phyloP scores from a whole-genome alignment of 2,113 vertebrate species.

The Delphinapterus leucas region DNA sequence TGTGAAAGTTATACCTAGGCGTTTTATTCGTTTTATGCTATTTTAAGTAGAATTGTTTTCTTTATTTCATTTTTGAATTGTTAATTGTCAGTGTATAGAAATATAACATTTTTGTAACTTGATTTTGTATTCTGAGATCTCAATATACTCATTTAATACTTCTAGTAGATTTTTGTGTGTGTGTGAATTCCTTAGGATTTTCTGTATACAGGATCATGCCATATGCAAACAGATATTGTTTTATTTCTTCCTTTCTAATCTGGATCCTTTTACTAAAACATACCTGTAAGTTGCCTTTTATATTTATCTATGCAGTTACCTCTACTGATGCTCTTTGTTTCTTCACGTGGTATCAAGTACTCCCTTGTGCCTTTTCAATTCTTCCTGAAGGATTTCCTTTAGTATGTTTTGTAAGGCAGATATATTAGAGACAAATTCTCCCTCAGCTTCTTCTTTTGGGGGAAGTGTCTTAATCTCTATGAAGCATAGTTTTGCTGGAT shows the following conservation, averaged over 20 bases:
- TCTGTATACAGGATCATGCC: background rate
- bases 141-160: background rate
- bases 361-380: background rate
- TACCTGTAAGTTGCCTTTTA: background rate
- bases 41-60: background rate
- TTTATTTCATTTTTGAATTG: background rate
- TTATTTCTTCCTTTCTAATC: background rate
- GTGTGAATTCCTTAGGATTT: background rate
- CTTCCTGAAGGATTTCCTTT: background rate
- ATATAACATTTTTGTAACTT: background rate
- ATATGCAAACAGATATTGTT: background rate
- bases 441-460: background rate
- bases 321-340: background rate
- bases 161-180: background rate
- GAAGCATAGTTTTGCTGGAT: background rate
- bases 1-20: background rate
- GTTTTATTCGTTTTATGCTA: background rate
- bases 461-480: background rate
- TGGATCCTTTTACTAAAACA: background rate
- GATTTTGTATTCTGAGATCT: background rate
- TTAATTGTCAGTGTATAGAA: background rate
- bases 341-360: background rate
- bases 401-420: background rate
- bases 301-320: background rate
- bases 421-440: background rate